Evolutionary conservation across 2,888 invertebrate genomes (phyloP), one percentile per base, ranked within the genome.

Genomic region (Drosophila mimetica): DNA sequence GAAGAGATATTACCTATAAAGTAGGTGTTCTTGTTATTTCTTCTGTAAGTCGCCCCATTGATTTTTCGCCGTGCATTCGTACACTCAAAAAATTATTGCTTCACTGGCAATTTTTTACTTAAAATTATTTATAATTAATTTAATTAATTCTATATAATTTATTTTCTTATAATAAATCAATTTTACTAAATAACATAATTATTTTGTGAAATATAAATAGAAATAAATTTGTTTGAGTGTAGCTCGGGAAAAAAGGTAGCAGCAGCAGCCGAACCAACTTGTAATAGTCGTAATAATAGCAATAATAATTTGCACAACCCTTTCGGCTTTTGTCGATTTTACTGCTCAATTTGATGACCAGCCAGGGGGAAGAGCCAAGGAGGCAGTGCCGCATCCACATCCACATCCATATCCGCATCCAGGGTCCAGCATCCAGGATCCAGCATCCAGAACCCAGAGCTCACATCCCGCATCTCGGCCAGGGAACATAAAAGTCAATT

Each of bases 231-330:
- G n/a, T n/a, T 30, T 2, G 30, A 8, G 9, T 8, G 7, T 9
- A 32, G 30, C 48, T 32, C 9, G 32, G n/a, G n/a, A 4, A 9
- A 13, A 13, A 1, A 34, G 50, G 22, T 22, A 34, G 25, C 3
- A 2, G 52, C 28, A 25, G 39, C 2, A 53, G 8, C 55, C 5
- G 2, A 55, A 36, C 55, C 67, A 65, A 71, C 77, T 73, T 75
- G 75, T 84, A 75, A 71, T 84, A 74, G 75, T 71, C 75, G 65
- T 80, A 76, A 86, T 83, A 80, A 83, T 75, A 76, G 74, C 78
- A 78, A 82, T 82, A 84, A 86, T 86, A 76, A 82, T 82, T 86
- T 86, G 82, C 78, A 76, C 64, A 84, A 65, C 78, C 86, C 86
- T 73, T 84, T 84, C 63, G 58, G 71, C 76, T 69, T 61, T 70